Evolutionary conservation across 2,888 invertebrate species (phyloP), one percentile per base, ranked within the genome.

Genomic region (Campoplex nolae): DNA sequence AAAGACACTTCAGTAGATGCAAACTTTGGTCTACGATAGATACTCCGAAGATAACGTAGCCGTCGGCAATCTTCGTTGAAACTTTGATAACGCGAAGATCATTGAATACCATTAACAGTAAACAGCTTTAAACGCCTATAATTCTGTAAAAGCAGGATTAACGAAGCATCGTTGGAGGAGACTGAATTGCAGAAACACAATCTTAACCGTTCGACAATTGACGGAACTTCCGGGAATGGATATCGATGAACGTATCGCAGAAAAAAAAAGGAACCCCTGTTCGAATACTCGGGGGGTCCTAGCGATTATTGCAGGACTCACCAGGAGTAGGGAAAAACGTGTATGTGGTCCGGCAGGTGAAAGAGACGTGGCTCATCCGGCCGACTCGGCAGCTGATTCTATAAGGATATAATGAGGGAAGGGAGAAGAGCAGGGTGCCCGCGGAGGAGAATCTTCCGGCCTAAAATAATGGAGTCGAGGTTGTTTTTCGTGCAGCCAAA

Each of bases 351-450:
- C 87, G 91, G 91, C 93, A 92, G 93, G 92, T 93, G 93, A 92
- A 89, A 91, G 86, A 88, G 86, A 86, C 79, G 42, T 85, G 70
- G 88, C 88, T 83, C 89, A 83, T 84, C 76, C 88, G 88, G 85
- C 86, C 83, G 84, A 86, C 86, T 89, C 88, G 90, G 93, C 94
- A 94, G 94, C 93, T 94, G 94, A 94, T 94, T 94, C 93, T 91
- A 93, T 93, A 94, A 92, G 90, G 90, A 92, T 93, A 94, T 92
- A 93, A 91, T 89, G 83, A 62, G 48, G 38, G 42, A 45, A 9
- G 58, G 38, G n/a, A 42, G 62, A 42, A n/a, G 23, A 23, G 23
- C 23, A 38, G 13, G 38, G 32, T 71, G 70, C 23, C 23, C 54
- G 35, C 54, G 35, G 51, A 90, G 90, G 90, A 89, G 91, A 84